Percentiles rank a stretch among this genome's conserved stretches.
Evolutionary conservation across 2,797 vertebrate genomes (phyloP).

Genomic region (Microcaecilia unicolor): DNA sequence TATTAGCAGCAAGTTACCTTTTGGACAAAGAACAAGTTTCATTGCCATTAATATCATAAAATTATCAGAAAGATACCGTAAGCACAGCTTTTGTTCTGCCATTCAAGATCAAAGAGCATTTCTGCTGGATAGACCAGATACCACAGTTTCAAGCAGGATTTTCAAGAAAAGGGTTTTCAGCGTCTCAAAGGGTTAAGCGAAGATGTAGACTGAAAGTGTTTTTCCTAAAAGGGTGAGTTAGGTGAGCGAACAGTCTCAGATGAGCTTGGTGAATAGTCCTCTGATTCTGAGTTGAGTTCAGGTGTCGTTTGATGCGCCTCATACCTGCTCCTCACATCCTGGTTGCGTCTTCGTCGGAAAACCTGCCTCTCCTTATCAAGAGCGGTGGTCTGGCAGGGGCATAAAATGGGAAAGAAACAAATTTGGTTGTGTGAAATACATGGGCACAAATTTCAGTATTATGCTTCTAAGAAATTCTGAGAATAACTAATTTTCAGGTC

Average conservation of each 20-base stretch:
- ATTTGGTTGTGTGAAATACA: slow-evolving; percentile 46
- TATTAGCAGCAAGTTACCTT: slow-evolving; percentile 54
- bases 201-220: slow-evolving; percentile 53
- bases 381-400: slow-evolving; percentile 86
- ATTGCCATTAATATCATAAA: slow-evolving; percentile 37
- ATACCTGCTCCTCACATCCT: slow-evolving; percentile 73
- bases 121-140: slow-evolving; percentile 38
- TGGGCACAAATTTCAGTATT: too few relatives aligned
- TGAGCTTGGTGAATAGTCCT: slow-evolving; percentile 85
- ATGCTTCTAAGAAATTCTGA: too few relatives aligned
- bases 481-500: slow-evolving; percentile 32
- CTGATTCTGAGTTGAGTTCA: slow-evolving; percentile 83
- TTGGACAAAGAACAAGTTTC: slow-evolving; percentile 34
- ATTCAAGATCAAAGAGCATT: slow-evolving; percentile 20
- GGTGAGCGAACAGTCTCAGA: slow-evolving; percentile 88
- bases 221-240: slow-evolving; percentile 88
- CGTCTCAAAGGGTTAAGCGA: slow-evolving; percentile 67
- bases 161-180: slow-evolving; percentile 30
- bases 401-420: slow-evolving; percentile 69
- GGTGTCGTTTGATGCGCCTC: slow-evolving; percentile 63
- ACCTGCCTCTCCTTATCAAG: slow-evolving; percentile 98
- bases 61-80: slow-evolving; percentile 40
- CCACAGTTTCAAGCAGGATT: slow-evolving; percentile 41
- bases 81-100: slow-evolving; percentile 41
- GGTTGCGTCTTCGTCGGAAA: slow-evolving; percentile 93